These are phyloP conservation scores for Rhabditoides inermis DNA, from an alignment of 2,888 invertebrate species.

Conservation along the genomic window DNA sequence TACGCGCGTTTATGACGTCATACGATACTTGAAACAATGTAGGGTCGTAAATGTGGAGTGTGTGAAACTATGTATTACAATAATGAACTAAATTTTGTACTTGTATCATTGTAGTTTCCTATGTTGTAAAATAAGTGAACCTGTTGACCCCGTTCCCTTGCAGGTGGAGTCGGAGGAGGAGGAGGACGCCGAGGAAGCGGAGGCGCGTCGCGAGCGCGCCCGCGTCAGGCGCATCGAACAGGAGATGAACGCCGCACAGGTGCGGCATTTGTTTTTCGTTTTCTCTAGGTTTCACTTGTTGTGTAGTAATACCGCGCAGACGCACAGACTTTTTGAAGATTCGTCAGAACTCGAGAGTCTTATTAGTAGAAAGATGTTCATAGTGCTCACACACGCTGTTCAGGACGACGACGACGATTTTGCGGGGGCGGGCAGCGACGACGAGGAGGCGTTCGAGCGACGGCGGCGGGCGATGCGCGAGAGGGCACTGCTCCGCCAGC, in stretches of 20 bases:
- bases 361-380: slow-evolving; percentile 14
- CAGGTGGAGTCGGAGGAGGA: slow-evolving; percentile 9
- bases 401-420: background rate
- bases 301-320: no score
- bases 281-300: no score
- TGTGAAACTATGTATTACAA: no score
- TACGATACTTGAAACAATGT: no score
- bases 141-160: background rate
- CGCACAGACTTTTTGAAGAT: no score
- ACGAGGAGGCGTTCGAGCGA: slow-evolving; percentile 26
- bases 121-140: background rate
- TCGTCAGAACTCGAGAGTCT: no score
- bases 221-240: slow-evolving; percentile 23
- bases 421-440: background rate
- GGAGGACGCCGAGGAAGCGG: slow-evolving; percentile 31
- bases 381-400: background rate
- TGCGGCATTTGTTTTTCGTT: no score
- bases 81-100: no score
- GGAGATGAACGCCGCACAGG: no score
- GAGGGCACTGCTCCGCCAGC: slow-evolving; percentile 11
- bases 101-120: background rate
- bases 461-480: slow-evolving; percentile 17
- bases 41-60: no score
- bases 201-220: slow-evolving; percentile 32
- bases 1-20: no score